phyloP scores from a whole-genome alignment of 2,888 invertebrate genomes.

The Andrena bucephala region DNA sequence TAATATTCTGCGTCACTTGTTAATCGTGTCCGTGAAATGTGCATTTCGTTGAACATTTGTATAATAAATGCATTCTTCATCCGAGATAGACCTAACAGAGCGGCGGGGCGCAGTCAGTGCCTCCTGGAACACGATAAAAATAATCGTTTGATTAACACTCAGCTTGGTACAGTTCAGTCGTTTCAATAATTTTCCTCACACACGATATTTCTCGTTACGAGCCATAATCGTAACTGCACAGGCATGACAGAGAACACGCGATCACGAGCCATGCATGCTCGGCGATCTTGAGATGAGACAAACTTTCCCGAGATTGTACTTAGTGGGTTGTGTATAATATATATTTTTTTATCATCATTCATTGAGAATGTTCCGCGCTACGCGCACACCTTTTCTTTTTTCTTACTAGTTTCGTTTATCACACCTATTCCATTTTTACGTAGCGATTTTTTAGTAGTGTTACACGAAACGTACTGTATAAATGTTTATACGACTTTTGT shows the following conservation, averaged over 20 bases:
- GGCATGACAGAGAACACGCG: slow-evolving; percentile 17
- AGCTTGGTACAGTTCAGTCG: slow-evolving; percentile 44
- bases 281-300: slow-evolving; percentile 9
- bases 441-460: slow-evolving; percentile 29
- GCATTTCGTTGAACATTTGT: slow-evolving; percentile 67
- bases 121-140: slow-evolving; percentile 14
- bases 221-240: slow-evolving; percentile 15
- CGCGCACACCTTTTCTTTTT: slow-evolving; percentile 36
- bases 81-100: slow-evolving; percentile 39
- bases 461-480: slow-evolving; percentile 30
- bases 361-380: slow-evolving; percentile 43
- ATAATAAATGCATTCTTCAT: slow-evolving; percentile 69
- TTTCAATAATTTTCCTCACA: slow-evolving; percentile 25
- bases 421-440: slow-evolving; percentile 19
- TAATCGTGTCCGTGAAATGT: slow-evolving; percentile 56
- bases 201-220: slow-evolving; percentile 31
- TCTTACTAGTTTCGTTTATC: slow-evolving; percentile 38
- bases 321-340: slow-evolving; percentile 64
- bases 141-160: slow-evolving; percentile 31
- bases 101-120: neutral
- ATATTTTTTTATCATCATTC: slow-evolving; percentile 65
- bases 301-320: slow-evolving; percentile 36
- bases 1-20: slow-evolving; percentile 64
- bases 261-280: neutral
- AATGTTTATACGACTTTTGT: slow-evolving; percentile 60